Conservation (phyloP, 2,888 invertebrate species). For the Sphecodes monilicornis region DNA sequence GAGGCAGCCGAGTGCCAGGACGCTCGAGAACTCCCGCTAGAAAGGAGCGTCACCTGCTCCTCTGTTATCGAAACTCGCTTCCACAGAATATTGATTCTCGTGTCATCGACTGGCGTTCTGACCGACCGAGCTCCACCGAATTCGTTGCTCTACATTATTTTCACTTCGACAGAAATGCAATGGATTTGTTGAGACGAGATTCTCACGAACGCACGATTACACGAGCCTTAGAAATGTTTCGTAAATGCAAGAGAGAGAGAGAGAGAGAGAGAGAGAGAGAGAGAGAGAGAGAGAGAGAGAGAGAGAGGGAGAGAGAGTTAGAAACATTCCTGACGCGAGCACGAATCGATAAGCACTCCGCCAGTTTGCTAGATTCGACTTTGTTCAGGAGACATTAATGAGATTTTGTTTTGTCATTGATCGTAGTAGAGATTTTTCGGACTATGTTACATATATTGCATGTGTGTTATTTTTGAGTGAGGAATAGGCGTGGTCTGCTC, state of each 20-base stretch:
- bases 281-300: too few species aligned
- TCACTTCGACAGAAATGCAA: neutral
- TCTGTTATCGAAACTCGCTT: neutral
- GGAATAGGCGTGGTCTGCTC: neutral
- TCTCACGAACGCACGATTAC: neutral
- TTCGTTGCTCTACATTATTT: neutral
- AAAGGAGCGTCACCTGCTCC: slow-evolving; percentile 33
- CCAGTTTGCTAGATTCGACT: neutral
- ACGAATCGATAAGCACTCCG: neutral
- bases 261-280: too few species aligned
- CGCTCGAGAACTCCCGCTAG: neutral
- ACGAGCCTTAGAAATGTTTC: neutral
- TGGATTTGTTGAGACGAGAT: too few species aligned
- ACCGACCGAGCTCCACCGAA: neutral
- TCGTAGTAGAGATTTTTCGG: neutral
- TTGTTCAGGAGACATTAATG: neutral
- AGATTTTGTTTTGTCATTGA: too few species aligned
- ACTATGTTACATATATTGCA: neutral
- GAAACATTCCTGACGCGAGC: neutral
- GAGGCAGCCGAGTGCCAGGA: slow-evolving; percentile 11
- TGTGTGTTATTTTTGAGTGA: neutral
- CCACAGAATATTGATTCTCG: neutral
- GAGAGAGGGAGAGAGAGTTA: neutral
- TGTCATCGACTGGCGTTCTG: neutral
- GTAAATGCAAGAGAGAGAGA: too few species aligned